These are phyloP conservation scores for Galaxea fascicularis DNA, from an alignment of 92 coral and sea anemone species.

Conservation along the genomic window DNA sequence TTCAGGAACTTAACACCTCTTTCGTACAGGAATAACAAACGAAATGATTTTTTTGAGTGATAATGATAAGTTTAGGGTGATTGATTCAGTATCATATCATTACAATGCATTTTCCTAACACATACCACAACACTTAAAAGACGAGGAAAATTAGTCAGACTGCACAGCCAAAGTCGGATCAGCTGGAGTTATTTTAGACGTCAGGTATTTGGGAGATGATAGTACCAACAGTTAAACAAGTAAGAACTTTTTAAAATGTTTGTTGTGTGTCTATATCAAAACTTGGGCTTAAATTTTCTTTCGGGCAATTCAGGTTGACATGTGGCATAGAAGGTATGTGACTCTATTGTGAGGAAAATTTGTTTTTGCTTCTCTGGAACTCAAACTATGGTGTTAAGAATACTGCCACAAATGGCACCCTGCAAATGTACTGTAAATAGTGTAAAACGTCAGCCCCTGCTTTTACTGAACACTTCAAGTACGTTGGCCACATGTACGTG, in stretches of 20 bases:
- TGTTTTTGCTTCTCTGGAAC: background rate
- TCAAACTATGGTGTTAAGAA: background rate
- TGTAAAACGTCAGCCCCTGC: background rate
- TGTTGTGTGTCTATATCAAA: background rate
- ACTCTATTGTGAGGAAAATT: background rate
- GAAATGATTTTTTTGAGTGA: background rate
- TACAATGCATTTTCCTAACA: background rate
- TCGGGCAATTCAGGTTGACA: background rate
- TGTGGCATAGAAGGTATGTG: background rate
- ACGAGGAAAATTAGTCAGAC: background rate
- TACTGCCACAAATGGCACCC: too few relatives aligned
- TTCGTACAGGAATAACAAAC: slow-evolving; percentile 1
- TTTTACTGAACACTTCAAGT: background rate
- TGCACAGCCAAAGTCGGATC: background rate
- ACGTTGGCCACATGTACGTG: too few relatives aligned
- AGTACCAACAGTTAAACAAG: background rate
- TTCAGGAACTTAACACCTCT: slow-evolving; percentile 7
- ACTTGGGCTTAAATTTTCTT: background rate
- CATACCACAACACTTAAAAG: background rate
- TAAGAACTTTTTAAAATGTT: background rate
- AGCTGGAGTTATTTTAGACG: background rate
- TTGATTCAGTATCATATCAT: background rate
- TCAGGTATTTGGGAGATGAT: background rate
- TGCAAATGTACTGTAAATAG: too few relatives aligned
- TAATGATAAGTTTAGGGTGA: background rate